Evolutionary conservation across 2,113 vertebrate species (phyloP).

Genomic region (Bothrops jararaca): DNA sequence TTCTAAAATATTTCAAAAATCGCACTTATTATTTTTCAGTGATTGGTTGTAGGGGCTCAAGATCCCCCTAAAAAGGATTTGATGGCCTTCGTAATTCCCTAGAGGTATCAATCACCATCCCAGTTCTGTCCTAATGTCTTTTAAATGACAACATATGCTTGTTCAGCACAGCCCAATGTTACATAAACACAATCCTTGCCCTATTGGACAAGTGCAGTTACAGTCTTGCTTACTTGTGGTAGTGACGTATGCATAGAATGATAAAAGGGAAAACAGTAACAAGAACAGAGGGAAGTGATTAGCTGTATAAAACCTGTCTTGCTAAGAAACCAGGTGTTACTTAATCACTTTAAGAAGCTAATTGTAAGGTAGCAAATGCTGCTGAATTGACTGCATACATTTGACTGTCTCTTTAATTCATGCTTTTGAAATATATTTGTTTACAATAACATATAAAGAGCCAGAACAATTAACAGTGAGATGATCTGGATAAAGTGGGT

Average conservation of each 20-base stretch:
- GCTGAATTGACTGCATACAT: neutral
- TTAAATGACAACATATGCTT: neutral
- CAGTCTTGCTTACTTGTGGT: neutral
- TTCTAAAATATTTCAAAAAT: neutral
- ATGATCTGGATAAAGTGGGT: slow-evolving; percentile 37
- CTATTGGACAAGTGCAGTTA: neutral
- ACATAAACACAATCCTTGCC: neutral
- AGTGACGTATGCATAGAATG: neutral
- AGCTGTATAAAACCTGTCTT: slow-evolving; percentile 23
- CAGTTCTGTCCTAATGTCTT: neutral
- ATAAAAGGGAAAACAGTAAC: neutral
- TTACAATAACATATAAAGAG: slow-evolving; percentile 44
- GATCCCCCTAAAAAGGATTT: neutral
- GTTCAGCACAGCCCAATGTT: neutral
- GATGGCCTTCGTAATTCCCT: neutral
- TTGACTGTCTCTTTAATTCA: slow-evolving; percentile 27
- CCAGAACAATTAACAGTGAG: slow-evolving; percentile 42
- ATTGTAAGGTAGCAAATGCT: slow-evolving; percentile 30
- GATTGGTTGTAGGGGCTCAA: neutral
- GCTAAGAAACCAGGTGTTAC: slow-evolving; percentile 16
- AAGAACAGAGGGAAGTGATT: neutral
- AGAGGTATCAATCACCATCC: neutral
- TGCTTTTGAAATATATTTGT: slow-evolving; percentile 27
- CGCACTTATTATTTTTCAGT: neutral
- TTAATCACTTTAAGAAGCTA: slow-evolving; percentile 34